Conservation (phyloP, 2,113 vertebrate genomes). For the Xyrauchen texanus region DNA sequence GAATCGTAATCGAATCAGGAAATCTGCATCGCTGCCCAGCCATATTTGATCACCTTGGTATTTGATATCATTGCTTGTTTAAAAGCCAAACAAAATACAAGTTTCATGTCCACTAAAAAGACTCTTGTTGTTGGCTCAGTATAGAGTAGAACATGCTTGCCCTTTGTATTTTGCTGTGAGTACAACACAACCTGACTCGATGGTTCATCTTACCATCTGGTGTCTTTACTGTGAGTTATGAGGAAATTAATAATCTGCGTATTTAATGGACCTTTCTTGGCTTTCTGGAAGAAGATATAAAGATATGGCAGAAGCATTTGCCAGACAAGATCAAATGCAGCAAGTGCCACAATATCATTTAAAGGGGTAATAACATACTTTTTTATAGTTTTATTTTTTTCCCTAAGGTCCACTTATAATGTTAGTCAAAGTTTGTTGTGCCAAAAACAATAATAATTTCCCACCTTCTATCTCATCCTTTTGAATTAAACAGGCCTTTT, state of each 20-base stretch:
- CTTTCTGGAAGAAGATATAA: background rate
- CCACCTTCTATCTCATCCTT: background rate
- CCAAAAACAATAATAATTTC: background rate
- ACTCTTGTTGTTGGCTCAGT: background rate
- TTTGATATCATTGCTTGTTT: too few relatives aligned
- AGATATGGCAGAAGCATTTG: slow-evolving; percentile 10
- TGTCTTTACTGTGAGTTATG: slow-evolving; percentile 30
- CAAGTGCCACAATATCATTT: slow-evolving; percentile 6
- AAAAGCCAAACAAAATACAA: too few relatives aligned
- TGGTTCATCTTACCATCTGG: slow-evolving; percentile 31
- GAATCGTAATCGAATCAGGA: too few relatives aligned
- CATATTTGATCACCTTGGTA: too few relatives aligned
- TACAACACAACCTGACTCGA: slow-evolving; percentile 1
- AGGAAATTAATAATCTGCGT: slow-evolving; percentile 29
- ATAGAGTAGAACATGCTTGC: background rate
- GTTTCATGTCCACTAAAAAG: background rate
- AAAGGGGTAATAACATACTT: background rate
- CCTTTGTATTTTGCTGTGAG: slow-evolving; percentile 13
- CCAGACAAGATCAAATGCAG: slow-evolving; percentile 14
- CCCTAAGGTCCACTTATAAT: background rate
- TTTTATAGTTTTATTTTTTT: background rate
- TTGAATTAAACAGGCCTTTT: background rate
- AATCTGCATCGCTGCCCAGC: too few relatives aligned
- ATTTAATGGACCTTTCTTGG: slow-evolving; percentile 15
- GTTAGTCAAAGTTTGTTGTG: background rate